Evolutionary conservation across 2,113 vertebrate species (phyloP), one percentile per base, ranked within the genome.

Genomic region (Paramisgurnus dabryanus): DNA sequence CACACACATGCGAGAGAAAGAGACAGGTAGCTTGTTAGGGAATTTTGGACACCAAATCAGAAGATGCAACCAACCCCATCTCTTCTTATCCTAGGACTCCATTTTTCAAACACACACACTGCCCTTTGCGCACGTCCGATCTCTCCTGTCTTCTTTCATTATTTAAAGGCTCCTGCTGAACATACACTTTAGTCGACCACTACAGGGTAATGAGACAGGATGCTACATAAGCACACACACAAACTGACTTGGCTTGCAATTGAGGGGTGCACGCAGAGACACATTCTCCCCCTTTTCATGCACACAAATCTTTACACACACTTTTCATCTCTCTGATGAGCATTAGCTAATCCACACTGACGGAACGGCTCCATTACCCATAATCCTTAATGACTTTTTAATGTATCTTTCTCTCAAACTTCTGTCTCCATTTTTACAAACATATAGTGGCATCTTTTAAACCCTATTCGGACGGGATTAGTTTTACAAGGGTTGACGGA

Each of bases 321-420:
- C 83, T 71, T 68, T 70, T 61, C 63, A n/a, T 73, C 67, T 80
- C 49, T 79, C 70, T 82, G 85, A 84, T 83, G 67, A 86, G 85
- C 85, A 84, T 86, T 83, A 86, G 82, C 85, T 86, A 86, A 82
- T 84, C 75, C 82, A 76, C 82, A 82, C 66, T 27, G 76, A 84
- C 85, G 73, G 82, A 75, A 76, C 84, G 76, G 82, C 79, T 76
- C 82, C 85, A 83, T 81, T 86, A 86, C 79, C 82, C 85, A 81
- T 79, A 83, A 81, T 79, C 82, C 82, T 81, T 86, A 86, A 86
- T 86, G 85, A 71, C 66, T 86, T 86, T 86, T 86, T 84, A 86
- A 86, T 84, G 82, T 68, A 76, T 81, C 55, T 72, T 50, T 57
- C 58, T 50, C 57, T 63, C 27, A 15, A 18, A 57, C 45, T 68